Conservation (phyloP, 2,113 vertebrate genomes). For the Pachypanchax playfairii region DNA sequence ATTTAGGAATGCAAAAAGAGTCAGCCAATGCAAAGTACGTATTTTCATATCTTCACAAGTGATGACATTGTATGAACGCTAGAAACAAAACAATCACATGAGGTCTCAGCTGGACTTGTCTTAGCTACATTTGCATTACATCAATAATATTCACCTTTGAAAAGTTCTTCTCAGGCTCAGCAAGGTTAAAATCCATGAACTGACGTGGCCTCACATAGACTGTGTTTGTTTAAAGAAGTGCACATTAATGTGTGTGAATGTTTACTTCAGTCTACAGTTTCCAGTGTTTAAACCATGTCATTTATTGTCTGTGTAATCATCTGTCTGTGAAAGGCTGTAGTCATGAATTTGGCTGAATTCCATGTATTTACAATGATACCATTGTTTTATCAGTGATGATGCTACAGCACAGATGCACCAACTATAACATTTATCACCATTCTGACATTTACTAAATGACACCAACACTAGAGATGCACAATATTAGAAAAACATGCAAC, state of each 20-base stretch:
- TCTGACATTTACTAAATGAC: no score
- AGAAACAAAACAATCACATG: slow-evolving; percentile 2
- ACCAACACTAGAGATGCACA: no score
- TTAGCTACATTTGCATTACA: neutral
- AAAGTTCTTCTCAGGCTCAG: no score
- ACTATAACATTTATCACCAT: neutral
- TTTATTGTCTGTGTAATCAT: neutral
- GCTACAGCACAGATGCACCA: neutral
- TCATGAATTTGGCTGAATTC: neutral
- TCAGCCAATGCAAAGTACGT: slow-evolving; percentile 43
- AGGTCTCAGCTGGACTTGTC: neutral
- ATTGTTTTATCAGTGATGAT: neutral
- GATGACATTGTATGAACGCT: neutral
- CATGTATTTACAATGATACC: no score
- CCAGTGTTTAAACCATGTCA: neutral
- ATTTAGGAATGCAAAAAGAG: slow-evolving; percentile 56
- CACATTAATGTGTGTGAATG: neutral
- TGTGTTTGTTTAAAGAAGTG: neutral
- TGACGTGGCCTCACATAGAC: no score
- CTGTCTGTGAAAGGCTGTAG: neutral
- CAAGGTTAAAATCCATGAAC: no score
- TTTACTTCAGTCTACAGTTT: neutral
- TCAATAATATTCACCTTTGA: slow-evolving; percentile 17
- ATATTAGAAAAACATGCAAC: no score
- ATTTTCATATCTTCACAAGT: slow-evolving; percentile 35